These are phyloP conservation scores for Capra hircus DNA, from an alignment of 2,113 vertebrate species.

Conservation along the genomic window DNA sequence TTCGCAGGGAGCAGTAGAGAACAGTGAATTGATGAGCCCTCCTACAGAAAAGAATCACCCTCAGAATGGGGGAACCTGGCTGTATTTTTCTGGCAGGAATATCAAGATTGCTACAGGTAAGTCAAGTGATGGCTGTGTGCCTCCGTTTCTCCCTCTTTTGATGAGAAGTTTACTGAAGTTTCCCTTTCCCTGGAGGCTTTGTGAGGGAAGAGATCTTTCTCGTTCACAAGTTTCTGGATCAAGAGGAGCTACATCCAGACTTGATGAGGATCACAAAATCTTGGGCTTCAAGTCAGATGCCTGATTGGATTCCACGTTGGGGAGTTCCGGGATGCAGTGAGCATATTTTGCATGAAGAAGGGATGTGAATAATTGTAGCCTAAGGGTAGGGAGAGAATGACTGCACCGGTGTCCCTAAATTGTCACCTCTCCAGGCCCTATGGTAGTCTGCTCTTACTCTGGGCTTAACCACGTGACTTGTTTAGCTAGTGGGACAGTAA, in stretches of 20 bases:
- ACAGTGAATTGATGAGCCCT: not conserved
- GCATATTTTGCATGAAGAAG: not conserved
- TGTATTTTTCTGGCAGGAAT: not conserved
- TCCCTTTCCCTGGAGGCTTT: not conserved
- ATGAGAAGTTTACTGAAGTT: not conserved
- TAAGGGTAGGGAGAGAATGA: not conserved
- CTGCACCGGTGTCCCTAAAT: fast-evolving
- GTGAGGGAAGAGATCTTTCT: not conserved
- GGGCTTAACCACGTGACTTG: not conserved
- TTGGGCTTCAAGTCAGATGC: not conserved
- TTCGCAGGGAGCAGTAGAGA: not conserved
- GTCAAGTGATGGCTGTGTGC: not conserved
- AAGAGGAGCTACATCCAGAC: not conserved
- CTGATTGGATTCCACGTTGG: not conserved
- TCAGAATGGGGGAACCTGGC: not conserved
- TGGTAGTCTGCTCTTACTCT: not conserved
- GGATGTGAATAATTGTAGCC: not conserved
- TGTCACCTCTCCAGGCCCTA: not conserved
- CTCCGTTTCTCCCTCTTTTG: not conserved
- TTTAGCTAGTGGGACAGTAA: not conserved
- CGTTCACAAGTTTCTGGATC: not conserved
- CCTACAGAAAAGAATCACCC: not conserved
- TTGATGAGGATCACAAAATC: not conserved
- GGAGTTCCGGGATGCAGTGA: not conserved
- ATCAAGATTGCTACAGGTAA: not conserved